A percentile compares a stretch with the other conserved stretches of the same genome.
Conservation (phyloP, 2,797 vertebrate species). For the Potorous gilbertii region DNA sequence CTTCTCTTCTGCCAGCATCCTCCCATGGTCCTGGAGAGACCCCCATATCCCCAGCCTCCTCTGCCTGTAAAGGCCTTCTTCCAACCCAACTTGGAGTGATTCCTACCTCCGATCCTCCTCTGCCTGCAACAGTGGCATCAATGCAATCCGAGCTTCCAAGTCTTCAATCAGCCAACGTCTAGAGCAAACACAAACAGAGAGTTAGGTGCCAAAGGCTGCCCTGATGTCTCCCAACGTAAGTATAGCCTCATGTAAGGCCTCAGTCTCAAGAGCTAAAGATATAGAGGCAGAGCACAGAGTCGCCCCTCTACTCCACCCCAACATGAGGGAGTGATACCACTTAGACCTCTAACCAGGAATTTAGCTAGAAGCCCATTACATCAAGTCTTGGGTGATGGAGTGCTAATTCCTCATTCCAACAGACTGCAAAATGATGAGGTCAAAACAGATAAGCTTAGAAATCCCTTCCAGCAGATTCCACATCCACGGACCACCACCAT, state of each 20-base stretch:
- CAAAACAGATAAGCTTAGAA: background rate
- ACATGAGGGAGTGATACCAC: background rate
- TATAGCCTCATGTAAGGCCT: background rate
- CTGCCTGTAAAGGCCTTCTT: background rate
- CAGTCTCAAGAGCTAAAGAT: background rate
- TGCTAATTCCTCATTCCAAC: background rate
- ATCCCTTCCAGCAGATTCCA: background rate
- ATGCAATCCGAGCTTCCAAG: slow-evolving; percentile 90
- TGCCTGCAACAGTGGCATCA: slow-evolving; percentile 92
- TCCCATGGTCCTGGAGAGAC: background rate
- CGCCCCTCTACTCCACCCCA: background rate
- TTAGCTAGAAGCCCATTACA: background rate
- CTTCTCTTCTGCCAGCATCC: background rate
- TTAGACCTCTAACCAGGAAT: background rate
- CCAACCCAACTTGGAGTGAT: background rate
- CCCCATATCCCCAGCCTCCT: background rate
- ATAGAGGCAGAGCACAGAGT: background rate
- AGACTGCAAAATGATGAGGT: background rate
- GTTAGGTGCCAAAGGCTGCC: slow-evolving; percentile 86
- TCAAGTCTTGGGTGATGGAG: background rate
- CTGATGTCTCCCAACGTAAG: slow-evolving; percentile 61
- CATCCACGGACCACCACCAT: background rate
- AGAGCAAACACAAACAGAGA: slow-evolving; percentile 72
- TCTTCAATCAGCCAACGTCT: slow-evolving; percentile 94
- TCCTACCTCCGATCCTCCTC: slow-evolving; percentile 84